Evolutionary conservation across 2,888 invertebrate genomes (phyloP).

Genomic region (Pardosa pseudoannulata): DNA sequence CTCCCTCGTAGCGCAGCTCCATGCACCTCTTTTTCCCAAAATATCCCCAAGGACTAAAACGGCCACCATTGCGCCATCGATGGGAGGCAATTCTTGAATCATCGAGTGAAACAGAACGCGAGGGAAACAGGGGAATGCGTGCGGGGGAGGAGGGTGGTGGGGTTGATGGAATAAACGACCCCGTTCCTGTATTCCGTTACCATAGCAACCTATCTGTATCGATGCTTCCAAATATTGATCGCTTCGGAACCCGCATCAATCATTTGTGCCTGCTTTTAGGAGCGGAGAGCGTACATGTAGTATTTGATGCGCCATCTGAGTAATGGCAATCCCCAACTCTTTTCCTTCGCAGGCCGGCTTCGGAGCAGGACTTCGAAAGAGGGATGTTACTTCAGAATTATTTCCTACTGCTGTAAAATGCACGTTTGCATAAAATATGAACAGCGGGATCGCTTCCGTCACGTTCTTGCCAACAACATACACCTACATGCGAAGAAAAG

Average conservation of each 20-base stretch:
- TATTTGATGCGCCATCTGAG: background rate
- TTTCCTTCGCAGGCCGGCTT: no score
- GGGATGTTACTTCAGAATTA: no score
- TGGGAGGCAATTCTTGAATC: slow-evolving; percentile 15
- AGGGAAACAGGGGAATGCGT: background rate
- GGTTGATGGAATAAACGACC: background rate
- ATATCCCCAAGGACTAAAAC: background rate
- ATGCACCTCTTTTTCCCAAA: background rate
- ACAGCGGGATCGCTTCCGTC: no score
- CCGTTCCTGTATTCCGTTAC: slow-evolving; percentile 8
- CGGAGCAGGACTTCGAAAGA: no score
- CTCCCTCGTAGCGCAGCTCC: background rate
- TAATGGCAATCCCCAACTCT: background rate
- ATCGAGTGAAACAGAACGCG: slow-evolving; percentile 1
- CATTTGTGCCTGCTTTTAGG: background rate
- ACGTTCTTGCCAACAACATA: no score
- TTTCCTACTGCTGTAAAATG: no score
- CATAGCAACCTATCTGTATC: slow-evolving; percentile 13
- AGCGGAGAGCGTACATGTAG: slow-evolving; percentile 10
- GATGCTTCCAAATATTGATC: slow-evolving; percentile 19
- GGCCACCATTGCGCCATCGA: background rate
- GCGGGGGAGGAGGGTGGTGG: background rate
- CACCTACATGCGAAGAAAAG: no score
- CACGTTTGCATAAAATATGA: no score
- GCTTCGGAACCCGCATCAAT: slow-evolving; percentile 5